Base-by-base conservation (phyloP, 2,888 invertebrate species). In the Shargacucullia verbasci region DNA sequence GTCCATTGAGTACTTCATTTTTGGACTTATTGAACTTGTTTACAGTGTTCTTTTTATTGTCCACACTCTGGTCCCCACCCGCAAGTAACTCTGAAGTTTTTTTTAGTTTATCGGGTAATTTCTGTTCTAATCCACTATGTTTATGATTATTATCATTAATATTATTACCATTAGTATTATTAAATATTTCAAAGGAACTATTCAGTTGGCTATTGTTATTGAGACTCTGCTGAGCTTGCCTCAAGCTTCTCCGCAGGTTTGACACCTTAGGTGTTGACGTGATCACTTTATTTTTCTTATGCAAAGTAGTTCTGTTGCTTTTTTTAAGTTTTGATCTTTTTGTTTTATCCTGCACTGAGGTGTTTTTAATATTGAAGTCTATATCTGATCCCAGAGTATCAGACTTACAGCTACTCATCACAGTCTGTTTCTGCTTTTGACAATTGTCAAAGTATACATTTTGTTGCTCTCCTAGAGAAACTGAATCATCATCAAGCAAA, bases 341-440 rank as follows among this genome's bases (percentile, higher is more conserved):
- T 11, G 79, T 66, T 62, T 89, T 92, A 2, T 76, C 78, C 61
- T 80, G 81, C 8, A 81, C 64, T 2, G 86, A 83, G n/a, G 83
- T 78, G 25, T 83, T 86, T 76, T 88, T 92, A 33, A 92, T 89
- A 74, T 91, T 88, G 60, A 92, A 91, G 58, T 92, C 90, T 15
- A 88, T 68, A 66, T 91, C 87, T 4, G 91, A 91, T 5, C 82
- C 85, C 0, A 83, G 46, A 1, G 82, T 81, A 11, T 86, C 86
- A 5, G 88, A 87, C 55, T 89, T 86, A 50, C 84, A 80, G 50
- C 81, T 87, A 56, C 81, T 82, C 4, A 79, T 56, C 31, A 77
- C 59, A 44, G 76, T 73, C 38, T 76, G 82, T 44, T 81, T 81
- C 15, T 82, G 82, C 35, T 79, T 81, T 34, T 83, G 81, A 4